These are phyloP conservation scores for Nibea coibor DNA, from an alignment of 2,113 vertebrate genomes.

Conservation along the genomic window DNA sequence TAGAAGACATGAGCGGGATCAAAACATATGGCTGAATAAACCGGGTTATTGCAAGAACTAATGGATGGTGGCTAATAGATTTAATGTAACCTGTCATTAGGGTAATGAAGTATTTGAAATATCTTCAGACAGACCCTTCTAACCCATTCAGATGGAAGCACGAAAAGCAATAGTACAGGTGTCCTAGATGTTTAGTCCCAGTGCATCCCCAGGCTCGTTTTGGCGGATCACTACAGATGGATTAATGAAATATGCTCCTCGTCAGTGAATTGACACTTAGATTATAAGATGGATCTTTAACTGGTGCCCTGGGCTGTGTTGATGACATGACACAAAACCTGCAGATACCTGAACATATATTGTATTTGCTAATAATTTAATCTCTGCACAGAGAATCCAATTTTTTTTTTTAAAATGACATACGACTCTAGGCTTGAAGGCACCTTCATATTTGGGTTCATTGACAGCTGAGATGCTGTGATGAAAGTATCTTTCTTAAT, in stretches of 20 bases:
- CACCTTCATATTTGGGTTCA: slow-evolving; percentile 16
- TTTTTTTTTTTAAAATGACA: slow-evolving; percentile 20
- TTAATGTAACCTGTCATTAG: background rate
- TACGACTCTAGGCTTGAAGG: background rate
- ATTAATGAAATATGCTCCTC: background rate
- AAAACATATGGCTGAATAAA: slow-evolving; percentile 13
- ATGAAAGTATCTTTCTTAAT: background rate
- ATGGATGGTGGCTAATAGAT: background rate
- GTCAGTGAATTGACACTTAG: background rate
- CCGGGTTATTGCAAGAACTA: slow-evolving; percentile 2
- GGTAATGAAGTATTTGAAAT: slow-evolving; percentile 3
- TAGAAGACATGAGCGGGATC: background rate
- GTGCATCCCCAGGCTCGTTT: background rate
- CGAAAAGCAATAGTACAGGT: background rate
- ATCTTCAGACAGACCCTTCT: background rate
- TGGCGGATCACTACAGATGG: background rate
- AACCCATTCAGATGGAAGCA: background rate
- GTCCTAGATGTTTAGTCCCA: background rate
- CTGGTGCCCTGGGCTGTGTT: background rate
- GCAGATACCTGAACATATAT: slow-evolving; percentile 17
- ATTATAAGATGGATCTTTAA: slow-evolving; percentile 17
- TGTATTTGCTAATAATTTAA: background rate
- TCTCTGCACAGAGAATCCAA: slow-evolving; percentile 4
- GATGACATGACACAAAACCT: slow-evolving; percentile 12
- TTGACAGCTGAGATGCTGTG: slow-evolving; percentile 1